phyloP scores from a whole-genome alignment of 2,888 invertebrate species.

The Lycocerus yunnanus region DNA sequence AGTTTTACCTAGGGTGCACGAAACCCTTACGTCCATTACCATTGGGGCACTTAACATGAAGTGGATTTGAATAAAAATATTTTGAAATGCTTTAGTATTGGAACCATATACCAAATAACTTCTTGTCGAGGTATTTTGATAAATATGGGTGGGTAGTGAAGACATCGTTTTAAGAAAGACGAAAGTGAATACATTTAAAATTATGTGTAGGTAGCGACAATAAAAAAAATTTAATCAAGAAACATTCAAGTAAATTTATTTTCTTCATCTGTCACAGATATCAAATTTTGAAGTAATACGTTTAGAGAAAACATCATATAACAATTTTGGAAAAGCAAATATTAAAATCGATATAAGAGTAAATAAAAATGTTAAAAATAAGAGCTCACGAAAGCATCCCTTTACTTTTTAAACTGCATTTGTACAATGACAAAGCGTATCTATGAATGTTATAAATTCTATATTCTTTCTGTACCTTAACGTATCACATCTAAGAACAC shows the following conservation, averaged over 20 bases:
- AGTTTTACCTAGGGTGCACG: too few species aligned
- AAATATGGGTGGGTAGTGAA: not conserved
- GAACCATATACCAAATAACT: too few species aligned
- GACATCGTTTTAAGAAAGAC: not conserved
- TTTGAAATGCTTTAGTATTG: too few species aligned
- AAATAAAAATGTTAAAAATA: conserved; percentile 7
- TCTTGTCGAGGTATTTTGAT: not conserved
- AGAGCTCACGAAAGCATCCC: conserved; percentile 9
- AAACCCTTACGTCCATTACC: too few species aligned
- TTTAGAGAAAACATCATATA: not conserved
- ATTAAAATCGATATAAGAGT: not conserved
- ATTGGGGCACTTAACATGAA: too few species aligned
- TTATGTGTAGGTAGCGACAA: not conserved
- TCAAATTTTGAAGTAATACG: not conserved
- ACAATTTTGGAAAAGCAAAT: not conserved
- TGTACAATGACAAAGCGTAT: conserved; percentile 29
- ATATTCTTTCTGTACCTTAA: conserved; percentile 39
- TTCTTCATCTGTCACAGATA: not conserved
- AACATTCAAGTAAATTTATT: not conserved
- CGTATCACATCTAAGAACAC: conserved; percentile 34
- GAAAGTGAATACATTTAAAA: not conserved
- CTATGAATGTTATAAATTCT: conserved; percentile 35
- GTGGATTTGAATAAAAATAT: too few species aligned
- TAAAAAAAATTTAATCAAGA: not conserved
- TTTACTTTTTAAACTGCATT: conserved; percentile 30